These are phyloP conservation scores for Temnothorax ravouxi DNA, from an alignment of 2,888 invertebrate species.

Conservation along the genomic window DNA sequence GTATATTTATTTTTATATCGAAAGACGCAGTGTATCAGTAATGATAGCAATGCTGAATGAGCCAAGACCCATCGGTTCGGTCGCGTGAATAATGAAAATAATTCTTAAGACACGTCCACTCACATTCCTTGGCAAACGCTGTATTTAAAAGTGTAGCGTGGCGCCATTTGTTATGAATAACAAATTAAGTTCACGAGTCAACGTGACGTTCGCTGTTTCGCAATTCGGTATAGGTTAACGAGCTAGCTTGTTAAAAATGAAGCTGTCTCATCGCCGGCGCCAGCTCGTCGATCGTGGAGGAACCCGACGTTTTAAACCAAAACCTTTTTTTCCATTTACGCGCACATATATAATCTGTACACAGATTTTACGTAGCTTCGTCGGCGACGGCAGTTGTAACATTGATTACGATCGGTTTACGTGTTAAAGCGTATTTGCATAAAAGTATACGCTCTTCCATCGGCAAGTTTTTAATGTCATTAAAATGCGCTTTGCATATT, in stretches of 20 bases:
- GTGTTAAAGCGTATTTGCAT: conserved; percentile 51
- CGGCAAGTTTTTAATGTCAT: conserved; percentile 58
- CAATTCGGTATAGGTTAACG: conserved; percentile 47
- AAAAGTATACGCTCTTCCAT: conserved; percentile 55
- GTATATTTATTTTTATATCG: background rate
- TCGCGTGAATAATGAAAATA: background rate
- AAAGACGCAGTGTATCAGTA: background rate
- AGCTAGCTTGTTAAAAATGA: conserved; percentile 53
- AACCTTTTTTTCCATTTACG: conserved; percentile 11
- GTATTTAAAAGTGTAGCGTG: background rate
- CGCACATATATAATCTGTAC: conserved; percentile 28
- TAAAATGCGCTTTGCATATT: conserved; percentile 59
- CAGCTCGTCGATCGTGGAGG: conserved; percentile 39
- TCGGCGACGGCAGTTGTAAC: conserved; percentile 6
- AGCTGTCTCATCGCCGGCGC: conserved; percentile 32
- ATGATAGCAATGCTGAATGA: background rate
- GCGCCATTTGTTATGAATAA: conserved; percentile 48
- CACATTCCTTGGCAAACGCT: background rate
- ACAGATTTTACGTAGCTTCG: conserved; percentile 35
- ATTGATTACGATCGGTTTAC: conserved; percentile 55
- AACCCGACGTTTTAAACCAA: conserved; percentile 26
- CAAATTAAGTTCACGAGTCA: conserved; percentile 43
- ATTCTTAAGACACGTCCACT: conserved; percentile 2
- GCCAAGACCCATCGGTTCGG: background rate
- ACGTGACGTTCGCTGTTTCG: conserved; percentile 33